phyloP scores from a whole-genome alignment of 2,113 vertebrate genomes.

The Lanius ludovicianus region DNA sequence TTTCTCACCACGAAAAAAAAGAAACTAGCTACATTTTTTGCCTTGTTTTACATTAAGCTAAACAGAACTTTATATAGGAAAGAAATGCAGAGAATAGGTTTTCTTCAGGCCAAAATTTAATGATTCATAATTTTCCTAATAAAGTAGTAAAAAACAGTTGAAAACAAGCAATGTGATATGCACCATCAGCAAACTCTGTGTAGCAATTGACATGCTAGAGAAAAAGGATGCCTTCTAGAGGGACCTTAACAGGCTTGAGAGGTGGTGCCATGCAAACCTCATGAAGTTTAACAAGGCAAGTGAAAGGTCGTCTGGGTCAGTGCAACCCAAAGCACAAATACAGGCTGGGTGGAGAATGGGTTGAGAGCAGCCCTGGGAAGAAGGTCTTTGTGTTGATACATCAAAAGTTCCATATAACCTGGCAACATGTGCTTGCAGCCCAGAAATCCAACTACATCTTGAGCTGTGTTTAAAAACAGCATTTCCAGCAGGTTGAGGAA shows the following conservation, averaged over 20 bases:
- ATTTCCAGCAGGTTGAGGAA: accelerated
- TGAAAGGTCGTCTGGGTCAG: background rate
- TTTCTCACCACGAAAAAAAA: background rate
- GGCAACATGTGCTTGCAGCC: background rate
- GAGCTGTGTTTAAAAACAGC: background rate
- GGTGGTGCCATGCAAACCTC: background rate
- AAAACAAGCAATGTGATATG: background rate
- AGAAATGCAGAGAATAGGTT: background rate
- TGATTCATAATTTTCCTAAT: background rate
- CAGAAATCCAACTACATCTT: background rate
- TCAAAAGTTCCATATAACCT: background rate
- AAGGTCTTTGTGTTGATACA: background rate
- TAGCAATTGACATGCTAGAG: background rate
- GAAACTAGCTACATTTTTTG: background rate
- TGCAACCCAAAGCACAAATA: background rate
- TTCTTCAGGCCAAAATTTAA: background rate
- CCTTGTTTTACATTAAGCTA: background rate
- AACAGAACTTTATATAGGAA: background rate
- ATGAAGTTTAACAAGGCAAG: background rate
- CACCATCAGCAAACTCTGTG: background rate
- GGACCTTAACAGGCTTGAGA: background rate
- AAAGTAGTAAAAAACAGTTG: background rate
- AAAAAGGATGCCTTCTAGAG: background rate
- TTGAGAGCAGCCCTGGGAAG: background rate
- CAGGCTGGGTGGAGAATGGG: background rate